Base-by-base conservation (phyloP, 2,113 vertebrate genomes). In the Oncorhynchus gorbuscha region DNA sequence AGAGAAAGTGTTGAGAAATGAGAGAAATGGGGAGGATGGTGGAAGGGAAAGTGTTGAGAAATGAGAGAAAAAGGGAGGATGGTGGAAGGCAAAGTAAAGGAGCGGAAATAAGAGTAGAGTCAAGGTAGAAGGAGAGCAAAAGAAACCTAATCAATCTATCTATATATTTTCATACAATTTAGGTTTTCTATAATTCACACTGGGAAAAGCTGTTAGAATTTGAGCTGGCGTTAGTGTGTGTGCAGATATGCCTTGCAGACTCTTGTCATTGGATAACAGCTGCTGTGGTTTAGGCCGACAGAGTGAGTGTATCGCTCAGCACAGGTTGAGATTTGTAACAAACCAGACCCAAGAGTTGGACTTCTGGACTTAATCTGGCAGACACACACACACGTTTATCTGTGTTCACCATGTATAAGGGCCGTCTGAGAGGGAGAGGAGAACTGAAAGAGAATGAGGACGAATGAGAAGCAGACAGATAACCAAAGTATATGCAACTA, bases 311-410 rank as follows among this genome's bases (percentile, higher is more conserved):
- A 51, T 30, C 20, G 7, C 30, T 75, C 28, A 26, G 49, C 9
- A 0, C 70, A 80, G 77, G 77, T 81, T 85, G 49, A 20, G 62
- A 81, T 76, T 85, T 59, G 84, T 20, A 58, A 87, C 85, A 87
- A 87, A 83, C 75, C 49, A 78, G 16, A 55, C 9, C 20, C 26
- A 84, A 78, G 67, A 81, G 77, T 65, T 71, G 70, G 80, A 89
- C 83, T 83, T 14, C 45, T 72, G 72, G 79, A 58, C 55, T 76
- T n/a, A 55, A 79, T 82, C 79, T 24, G 45, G 58, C 66, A 72
- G 76, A 11, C 61, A 64, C 61, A 72, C 45, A 48, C 3, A 12
- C 76, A 71, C 67, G 73, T 81, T 68, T 74, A 69, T 82, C 69
- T 79, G 67, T 69, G 76, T 71, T 58, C 35, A 32, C 72, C 35